Conservation (phyloP, 2,797 vertebrate genomes). For the Sarcoramphus papa region DNA sequence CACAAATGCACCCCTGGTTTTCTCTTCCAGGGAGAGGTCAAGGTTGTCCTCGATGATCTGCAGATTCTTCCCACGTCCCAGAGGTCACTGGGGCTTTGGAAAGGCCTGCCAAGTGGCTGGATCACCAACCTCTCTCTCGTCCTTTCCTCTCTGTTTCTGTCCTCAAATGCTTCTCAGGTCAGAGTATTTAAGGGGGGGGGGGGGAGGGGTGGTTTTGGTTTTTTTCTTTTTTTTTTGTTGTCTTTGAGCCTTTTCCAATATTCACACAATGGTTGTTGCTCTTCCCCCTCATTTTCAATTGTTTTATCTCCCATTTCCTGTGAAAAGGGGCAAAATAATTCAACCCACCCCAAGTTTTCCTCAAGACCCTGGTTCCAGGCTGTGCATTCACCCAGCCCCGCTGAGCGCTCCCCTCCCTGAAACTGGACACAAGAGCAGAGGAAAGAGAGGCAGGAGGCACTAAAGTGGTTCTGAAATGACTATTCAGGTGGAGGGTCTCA, state of each 20-base stretch:
- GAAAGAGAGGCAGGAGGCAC: not conserved
- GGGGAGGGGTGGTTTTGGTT: fast-evolving
- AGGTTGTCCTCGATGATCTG: not conserved
- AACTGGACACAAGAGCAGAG: not conserved
- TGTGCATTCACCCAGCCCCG: not conserved
- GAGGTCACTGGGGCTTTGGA: not conserved
- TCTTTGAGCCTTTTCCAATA: not conserved
- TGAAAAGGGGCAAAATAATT: not conserved
- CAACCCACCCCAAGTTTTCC: not conserved
- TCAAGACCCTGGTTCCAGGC: not conserved
- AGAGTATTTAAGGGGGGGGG: not conserved
- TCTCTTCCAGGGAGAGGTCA: not conserved
- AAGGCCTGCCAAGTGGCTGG: not conserved
- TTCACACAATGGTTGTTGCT: not conserved
- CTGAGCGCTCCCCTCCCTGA: not conserved
- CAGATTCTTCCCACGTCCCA: not conserved
- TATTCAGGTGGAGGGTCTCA: not conserved
- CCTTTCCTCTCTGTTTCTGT: not conserved
- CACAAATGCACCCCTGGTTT: not conserved
- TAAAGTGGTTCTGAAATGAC: not conserved
- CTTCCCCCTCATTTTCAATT: not conserved
- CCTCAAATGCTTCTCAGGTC: not conserved
- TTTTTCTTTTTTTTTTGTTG: not conserved
- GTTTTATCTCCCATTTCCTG: not conserved
- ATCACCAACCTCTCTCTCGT: not conserved